Conservation (phyloP, 1,140 invertebrate species). For the Leptopilina clavipes region DNA sequence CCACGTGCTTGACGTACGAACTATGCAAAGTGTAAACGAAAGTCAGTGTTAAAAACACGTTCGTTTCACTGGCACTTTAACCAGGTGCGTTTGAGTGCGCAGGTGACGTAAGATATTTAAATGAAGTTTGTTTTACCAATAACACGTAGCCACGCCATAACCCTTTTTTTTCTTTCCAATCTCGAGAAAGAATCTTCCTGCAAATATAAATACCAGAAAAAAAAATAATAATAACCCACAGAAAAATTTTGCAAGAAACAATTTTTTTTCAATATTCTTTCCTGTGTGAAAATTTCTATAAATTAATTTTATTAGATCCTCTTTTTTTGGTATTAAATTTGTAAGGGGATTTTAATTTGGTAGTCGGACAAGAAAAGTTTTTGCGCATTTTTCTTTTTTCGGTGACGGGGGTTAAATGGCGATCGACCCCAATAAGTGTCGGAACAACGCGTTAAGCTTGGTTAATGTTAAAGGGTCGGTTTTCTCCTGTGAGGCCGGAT, state of each 20-base stretch:
- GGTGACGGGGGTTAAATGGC: conserved; percentile 36
- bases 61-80: conserved; percentile 36
- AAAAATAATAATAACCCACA: too few relatives aligned
- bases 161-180: background rate
- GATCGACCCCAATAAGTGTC: conserved; percentile 27
- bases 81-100: conserved; percentile 32
- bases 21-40: conserved; percentile 38
- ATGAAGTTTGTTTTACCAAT: conserved; percentile 24
- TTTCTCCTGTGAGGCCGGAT: conserved; percentile 39
- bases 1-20: conserved; percentile 40
- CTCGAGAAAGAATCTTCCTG: conserved; percentile 9
- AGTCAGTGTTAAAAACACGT: conserved; percentile 28
- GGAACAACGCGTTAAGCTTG: conserved; percentile 43
- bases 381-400: background rate
- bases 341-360: background rate
- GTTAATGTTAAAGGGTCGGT: conserved; percentile 45
- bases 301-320: too few relatives aligned
- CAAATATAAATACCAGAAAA: too few relatives aligned
- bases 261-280: too few relatives aligned
- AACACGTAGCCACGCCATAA: background rate
- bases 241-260: too few relatives aligned
- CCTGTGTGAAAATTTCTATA: too few relatives aligned
- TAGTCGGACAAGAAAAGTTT: background rate
- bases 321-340: too few relatives aligned
- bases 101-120: conserved; percentile 36